Percentiles rank a stretch among this genome's conserved stretches.
phyloP scores from a whole-genome alignment of 2,888 invertebrate genomes.

The Panopea generosa region DNA sequence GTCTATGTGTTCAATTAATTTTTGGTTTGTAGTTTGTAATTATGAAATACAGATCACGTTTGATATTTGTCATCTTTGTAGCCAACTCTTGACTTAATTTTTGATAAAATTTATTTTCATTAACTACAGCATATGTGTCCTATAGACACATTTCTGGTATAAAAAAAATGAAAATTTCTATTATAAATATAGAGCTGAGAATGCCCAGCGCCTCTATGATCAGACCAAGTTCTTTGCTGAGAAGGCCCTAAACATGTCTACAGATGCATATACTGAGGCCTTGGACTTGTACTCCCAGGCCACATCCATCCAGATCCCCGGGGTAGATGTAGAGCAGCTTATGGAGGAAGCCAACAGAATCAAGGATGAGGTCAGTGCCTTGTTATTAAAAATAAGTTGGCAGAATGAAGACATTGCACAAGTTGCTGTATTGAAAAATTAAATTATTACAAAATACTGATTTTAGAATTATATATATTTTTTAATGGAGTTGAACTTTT shows the following conservation, averaged over 20 bases:
- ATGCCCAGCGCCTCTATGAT: slow-evolving; percentile 90
- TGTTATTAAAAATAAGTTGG: too few species aligned
- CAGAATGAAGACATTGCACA: background rate
- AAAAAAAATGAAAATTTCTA: background rate
- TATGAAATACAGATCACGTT: too few species aligned
- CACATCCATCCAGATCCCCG: slow-evolving; percentile 91
- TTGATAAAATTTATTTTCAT: too few species aligned
- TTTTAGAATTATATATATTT: too few species aligned
- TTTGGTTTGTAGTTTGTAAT: too few species aligned
- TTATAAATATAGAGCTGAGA: slow-evolving; percentile 85
- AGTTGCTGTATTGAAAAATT: too few species aligned
- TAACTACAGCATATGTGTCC: slow-evolving; percentile 11
- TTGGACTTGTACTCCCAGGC: slow-evolving; percentile 92
- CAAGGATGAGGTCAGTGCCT: slow-evolving; percentile 88
- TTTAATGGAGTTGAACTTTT: too few species aligned
- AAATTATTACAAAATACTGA: too few species aligned
- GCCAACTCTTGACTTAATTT: too few species aligned
- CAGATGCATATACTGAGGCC: slow-evolving; percentile 92
- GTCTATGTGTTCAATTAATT: too few species aligned
- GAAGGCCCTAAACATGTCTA: slow-evolving; percentile 91
- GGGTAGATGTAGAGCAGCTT: slow-evolving; percentile 90
- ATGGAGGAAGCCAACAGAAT: slow-evolving; percentile 90
- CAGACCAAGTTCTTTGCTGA: slow-evolving; percentile 90
- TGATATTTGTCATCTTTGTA: too few species aligned
- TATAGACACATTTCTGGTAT: background rate